Evolutionary conservation across 1,140 invertebrate species (phyloP), one percentile per base, ranked within the genome.

Genomic region (Euwallacea fornicatus): DNA sequence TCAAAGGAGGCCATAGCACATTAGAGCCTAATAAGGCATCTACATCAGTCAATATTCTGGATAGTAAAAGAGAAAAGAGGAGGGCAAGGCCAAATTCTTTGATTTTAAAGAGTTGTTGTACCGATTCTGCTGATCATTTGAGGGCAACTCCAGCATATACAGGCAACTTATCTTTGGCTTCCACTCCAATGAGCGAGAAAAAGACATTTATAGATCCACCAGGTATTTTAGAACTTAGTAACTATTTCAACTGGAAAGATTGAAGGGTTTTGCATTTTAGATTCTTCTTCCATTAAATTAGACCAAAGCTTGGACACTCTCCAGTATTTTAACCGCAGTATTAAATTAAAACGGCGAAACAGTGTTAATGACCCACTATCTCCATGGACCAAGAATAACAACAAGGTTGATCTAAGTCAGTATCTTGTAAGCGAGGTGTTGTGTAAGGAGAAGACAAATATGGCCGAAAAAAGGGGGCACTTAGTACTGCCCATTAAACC

Each of bases 301-400:
- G 21, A 33, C 21, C 21, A 6, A 50, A 50, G 13, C 46, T 50
- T 50, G 46, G 9, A 50, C 1, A 33, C 21, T 33, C 21, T 33
- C 21, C 46, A 50, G 46, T 50, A 50, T 50, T 50, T 50, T 13
- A 11, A 50, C 9, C 13, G 46, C 46, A 50, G 46, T 50, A 50
- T 50, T 50, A 10, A 50, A 50, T 50, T 50, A 33, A 33, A 33
- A 2, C 21, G 78, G 55, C 89, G 84, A 11, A 86, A 88, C 66
- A 91, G 91, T 0, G 92, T 94, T 62, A 86, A 88, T 42, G 92
- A 94, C 83, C 91, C 92, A 15, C 85, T 83, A 59, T 91, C 89
- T 83, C 92, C 91, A 21, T 85, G 92, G 9, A 92, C 93, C 76
- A 86, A 88, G 74, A 83, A 83, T 47, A 88, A 93, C 66, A 91